These are phyloP conservation scores for Brachionichthys hirsutus DNA, from an alignment of 2,113 vertebrate species.

Conservation along the genomic window DNA sequence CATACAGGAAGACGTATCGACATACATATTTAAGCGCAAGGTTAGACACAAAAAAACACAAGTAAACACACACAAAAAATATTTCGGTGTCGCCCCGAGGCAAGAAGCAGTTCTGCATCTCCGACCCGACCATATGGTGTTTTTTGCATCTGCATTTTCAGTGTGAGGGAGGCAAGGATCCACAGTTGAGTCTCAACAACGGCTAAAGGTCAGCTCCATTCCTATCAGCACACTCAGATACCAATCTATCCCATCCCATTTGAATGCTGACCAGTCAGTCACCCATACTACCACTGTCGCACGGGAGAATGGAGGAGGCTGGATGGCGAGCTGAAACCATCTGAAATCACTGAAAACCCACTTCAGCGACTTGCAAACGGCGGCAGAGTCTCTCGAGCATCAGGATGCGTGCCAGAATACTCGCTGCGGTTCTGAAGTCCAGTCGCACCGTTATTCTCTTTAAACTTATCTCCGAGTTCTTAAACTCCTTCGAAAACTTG, in stretches of 20 bases:
- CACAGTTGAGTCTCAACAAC: conserved; percentile 22
- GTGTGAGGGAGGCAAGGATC: conserved; percentile 14
- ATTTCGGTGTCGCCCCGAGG: conserved; percentile 15
- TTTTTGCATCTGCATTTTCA: conserved; percentile 14
- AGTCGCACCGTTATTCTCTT: conserved; percentile 8
- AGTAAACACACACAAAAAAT: conserved; percentile 6
- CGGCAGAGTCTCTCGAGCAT: conserved; percentile 48
- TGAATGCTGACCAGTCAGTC: conserved; percentile 43
- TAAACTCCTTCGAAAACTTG: conserved; percentile 14
- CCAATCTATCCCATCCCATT: conserved; percentile 32
- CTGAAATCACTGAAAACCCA: conserved; percentile 54
- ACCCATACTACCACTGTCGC: conserved; percentile 55
- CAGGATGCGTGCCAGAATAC: conserved; percentile 35
- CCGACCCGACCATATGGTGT: conserved; percentile 6
- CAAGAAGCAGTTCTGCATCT: conserved; percentile 4
- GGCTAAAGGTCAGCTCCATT: conserved; percentile 56
- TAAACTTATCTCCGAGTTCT: conserved; percentile 14
- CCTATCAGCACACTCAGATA: conserved; percentile 45
- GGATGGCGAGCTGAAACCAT: conserved; percentile 53
- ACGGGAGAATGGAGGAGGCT: conserved; percentile 32
- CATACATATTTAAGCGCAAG: conserved; percentile 15
- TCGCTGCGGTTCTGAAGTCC: neutral
- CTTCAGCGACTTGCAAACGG: conserved; percentile 58
- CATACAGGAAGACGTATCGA: conserved; percentile 23
- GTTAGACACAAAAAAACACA: neutral